Base-by-base conservation (phyloP, 1,140 invertebrate genomes). In the Heliconius melpomene region DNA sequence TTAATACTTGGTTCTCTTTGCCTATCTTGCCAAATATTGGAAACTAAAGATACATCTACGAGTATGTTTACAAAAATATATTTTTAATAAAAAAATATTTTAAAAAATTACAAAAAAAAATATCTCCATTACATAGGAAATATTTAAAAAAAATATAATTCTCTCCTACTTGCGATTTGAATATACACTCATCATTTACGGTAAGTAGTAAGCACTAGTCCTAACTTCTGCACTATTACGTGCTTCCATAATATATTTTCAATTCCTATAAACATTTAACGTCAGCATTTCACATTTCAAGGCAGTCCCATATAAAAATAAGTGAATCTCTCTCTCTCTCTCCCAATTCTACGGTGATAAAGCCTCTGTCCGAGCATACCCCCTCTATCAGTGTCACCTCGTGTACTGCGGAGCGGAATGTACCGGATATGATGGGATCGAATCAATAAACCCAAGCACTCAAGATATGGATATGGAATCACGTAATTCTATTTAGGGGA, bases 341-440 rank as follows among this genome's bases (percentile, higher is more conserved):
- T 38, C 0, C 71, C 38, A 72, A 72, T 40, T n/a, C 18, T 40
- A 40, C 71, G 36, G 7, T 72, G 29, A 72, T 18, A 23, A n/a
- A 72, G 0, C 36, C 0, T 72, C 36, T 72, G 36, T 72, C 71
- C 18, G 74, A 46, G 40, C 36, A 66, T 66, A 57, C 32, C 38
- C 72, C 29, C 8, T 18, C 23, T 78, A 72, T 57, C 46, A 29
- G 29, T 23, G 72, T 79, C 57, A 72, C 80, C 57, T 29, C 8
- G 29, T 72, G 60, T 50, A 82, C 57, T 52, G n/a, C n/a, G 50
- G 32, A 79, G 77, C 77, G 75, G 74, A 80, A 83, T 79, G 80
- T 82, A 75, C 79, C 77, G 78, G 75, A 84, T 81, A 84, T 84
- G 83, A 84, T 82, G 81, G 77, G 78, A 81, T 83, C 77, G 83